Evolutionary conservation across 2,113 vertebrate genomes (phyloP).

Genomic region (Pelmatolapia mariae): DNA sequence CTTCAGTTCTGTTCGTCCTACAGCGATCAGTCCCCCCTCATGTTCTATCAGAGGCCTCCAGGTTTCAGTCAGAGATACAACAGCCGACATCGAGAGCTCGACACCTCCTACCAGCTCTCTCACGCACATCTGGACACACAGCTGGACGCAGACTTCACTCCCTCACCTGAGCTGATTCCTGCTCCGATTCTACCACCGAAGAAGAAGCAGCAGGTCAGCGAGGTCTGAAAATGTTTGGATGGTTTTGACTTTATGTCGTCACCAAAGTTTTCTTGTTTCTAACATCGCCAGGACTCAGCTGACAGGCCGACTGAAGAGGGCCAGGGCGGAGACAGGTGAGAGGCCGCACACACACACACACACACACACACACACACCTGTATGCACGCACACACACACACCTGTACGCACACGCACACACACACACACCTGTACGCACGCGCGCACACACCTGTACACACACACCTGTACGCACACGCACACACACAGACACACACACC

Average conservation of each 20-base stretch:
- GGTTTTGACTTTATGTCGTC: neutral
- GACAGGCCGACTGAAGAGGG: neutral
- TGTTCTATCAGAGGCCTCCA: conserved; percentile 85
- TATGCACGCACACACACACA: fast-evolving
- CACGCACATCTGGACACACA: conserved; percentile 71
- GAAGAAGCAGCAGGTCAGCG: conserved; percentile 84
- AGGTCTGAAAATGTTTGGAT: neutral
- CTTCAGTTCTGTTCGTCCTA: conserved; percentile 91
- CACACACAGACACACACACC: neutral
- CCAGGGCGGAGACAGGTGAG: neutral
- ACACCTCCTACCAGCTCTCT: conserved; percentile 79
- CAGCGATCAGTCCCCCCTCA: conserved; percentile 71
- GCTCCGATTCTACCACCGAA: conserved; percentile 87
- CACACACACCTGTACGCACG: neutral
- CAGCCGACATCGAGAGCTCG: conserved; percentile 80
- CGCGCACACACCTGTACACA: no score
- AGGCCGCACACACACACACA: neutral
- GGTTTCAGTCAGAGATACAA: conserved; percentile 76
- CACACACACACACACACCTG: fast-evolving
- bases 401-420: fast-evolving
- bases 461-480: fast-evolving
- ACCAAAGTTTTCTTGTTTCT: neutral
- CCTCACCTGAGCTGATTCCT: conserved; percentile 63
- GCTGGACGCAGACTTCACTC: conserved; percentile 15
- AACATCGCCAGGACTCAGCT: neutral